Percentiles rank a stretch among this genome's conserved stretches.
Evolutionary conservation across 2,888 invertebrate species (phyloP).

Genomic region (Phyto melanocephala): DNA sequence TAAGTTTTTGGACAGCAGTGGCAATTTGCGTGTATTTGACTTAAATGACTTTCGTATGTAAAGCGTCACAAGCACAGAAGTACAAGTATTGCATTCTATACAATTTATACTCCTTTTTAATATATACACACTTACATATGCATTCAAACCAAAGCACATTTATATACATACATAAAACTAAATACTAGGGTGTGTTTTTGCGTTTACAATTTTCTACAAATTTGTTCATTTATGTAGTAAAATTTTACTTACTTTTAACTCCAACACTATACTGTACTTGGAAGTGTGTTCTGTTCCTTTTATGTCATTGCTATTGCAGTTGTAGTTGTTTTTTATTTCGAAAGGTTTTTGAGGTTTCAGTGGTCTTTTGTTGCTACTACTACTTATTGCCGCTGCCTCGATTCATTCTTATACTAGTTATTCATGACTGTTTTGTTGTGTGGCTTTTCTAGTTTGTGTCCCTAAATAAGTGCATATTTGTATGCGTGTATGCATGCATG

Average conservation of each 20-base stretch:
- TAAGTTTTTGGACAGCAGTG: slow-evolving; percentile 60
- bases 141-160: not conserved
- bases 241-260: slow-evolving; percentile 12
- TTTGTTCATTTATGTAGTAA: slow-evolving; percentile 25
- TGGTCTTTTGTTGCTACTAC: slow-evolving; percentile 52
- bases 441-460: slow-evolving; percentile 35
- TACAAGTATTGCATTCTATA: slow-evolving; percentile 34
- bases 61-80: slow-evolving; percentile 54
- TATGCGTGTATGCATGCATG: not conserved
- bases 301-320: not conserved
- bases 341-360: slow-evolving; percentile 51
- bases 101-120: slow-evolving; percentile 22
- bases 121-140: not conserved
- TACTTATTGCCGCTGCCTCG: slow-evolving; percentile 43
- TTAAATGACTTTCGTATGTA: slow-evolving; percentile 68
- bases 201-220: not conserved
- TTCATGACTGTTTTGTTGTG: slow-evolving; percentile 51
- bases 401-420: slow-evolving; percentile 10
- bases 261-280: not conserved
- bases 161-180: not conserved
- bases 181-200: not conserved
- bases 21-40: slow-evolving; percentile 68
- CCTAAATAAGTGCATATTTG: not conserved
- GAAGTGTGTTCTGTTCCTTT: not conserved
- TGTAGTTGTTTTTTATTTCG: not conserved